phyloP scores from a whole-genome alignment of 2,797 vertebrate genomes.

The Merluccius polli region DNA sequence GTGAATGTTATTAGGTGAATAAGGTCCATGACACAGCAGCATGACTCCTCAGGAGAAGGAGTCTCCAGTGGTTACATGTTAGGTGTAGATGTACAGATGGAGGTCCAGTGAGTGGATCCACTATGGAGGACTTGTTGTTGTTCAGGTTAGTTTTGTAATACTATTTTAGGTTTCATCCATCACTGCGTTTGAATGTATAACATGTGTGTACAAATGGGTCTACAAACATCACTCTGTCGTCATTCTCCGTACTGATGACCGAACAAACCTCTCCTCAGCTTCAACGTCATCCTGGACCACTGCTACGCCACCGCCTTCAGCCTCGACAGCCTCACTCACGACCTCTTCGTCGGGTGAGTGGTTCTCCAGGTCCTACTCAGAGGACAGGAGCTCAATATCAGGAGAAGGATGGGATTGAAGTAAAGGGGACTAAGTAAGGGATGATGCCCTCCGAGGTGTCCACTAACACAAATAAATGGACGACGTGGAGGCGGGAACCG shows the following conservation, averaged over 20 bases:
- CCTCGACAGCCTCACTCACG: conserved; percentile 43
- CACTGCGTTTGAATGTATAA: not conserved
- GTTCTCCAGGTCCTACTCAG: too few species aligned
- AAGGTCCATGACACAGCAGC: not conserved
- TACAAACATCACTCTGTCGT: not conserved
- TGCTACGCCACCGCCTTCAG: conserved; percentile 59
- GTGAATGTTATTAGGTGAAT: too few species aligned
- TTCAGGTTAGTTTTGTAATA: not conserved
- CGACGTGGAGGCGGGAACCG: too few species aligned
- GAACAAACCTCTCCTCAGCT: conserved; percentile 46
- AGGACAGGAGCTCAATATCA: too few species aligned
- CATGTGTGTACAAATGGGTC: not conserved
- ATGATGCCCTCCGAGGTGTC: too few species aligned
- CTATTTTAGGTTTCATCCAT: not conserved
- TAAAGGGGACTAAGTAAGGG: too few species aligned
- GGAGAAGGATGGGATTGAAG: too few species aligned
- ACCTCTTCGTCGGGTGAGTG: conserved; percentile 75
- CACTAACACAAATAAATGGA: too few species aligned
- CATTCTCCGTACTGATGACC: not conserved
- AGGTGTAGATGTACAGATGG: not conserved
- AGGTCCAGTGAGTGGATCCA: too few species aligned
- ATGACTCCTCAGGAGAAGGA: not conserved
- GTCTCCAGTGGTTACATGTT: too few species aligned
- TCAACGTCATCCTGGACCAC: conserved; percentile 69
- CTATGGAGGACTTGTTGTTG: not conserved